These are phyloP conservation scores for Datnioides undecimradiatus DNA, from an alignment of 2,113 vertebrate species.

Conservation along the genomic window DNA sequence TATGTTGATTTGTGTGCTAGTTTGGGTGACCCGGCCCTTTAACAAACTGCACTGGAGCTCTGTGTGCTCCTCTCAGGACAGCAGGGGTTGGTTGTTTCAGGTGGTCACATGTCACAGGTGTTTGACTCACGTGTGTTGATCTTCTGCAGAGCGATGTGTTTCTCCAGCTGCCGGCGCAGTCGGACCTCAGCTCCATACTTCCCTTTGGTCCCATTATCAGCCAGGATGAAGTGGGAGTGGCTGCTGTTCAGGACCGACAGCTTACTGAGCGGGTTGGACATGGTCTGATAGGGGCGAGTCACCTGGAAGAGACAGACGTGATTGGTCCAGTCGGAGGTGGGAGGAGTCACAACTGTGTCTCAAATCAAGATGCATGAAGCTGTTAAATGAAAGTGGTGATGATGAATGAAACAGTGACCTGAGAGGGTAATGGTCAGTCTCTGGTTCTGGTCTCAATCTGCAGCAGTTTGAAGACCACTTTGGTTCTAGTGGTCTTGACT, in stretches of 20 bases:
- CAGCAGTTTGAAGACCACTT: too few relatives aligned
- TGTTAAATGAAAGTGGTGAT: neutral
- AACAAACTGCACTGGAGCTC: neutral
- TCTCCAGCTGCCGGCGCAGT: conserved; percentile 94
- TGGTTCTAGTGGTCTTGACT: too few relatives aligned
- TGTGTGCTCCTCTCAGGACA: neutral
- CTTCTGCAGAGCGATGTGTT: conserved; percentile 97
- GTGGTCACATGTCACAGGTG: neutral
- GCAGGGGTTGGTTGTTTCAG: neutral
- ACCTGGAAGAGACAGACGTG: conserved; percentile 82
- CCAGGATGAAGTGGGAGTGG: conserved; percentile 96
- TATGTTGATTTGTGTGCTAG: too few relatives aligned
- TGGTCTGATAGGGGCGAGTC: conserved; percentile 93
- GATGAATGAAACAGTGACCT: neutral
- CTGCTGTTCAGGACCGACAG: conserved; percentile 92
- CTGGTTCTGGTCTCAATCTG: neutral
- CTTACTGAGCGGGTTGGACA: conserved; percentile 98
- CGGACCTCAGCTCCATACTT: conserved; percentile 96
- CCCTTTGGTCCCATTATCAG: conserved; percentile 92
- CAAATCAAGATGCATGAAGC: too few relatives aligned
- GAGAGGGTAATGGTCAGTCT: too few relatives aligned
- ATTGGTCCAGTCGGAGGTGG: neutral
- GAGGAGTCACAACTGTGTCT: neutral
- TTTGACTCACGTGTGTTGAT: conserved; percentile 96
- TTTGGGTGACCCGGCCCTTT: neutral